Evolutionary conservation across 2,797 vertebrate genomes (phyloP), one percentile per base, ranked within the genome.

Genomic region (Botia kubotai): DNA sequence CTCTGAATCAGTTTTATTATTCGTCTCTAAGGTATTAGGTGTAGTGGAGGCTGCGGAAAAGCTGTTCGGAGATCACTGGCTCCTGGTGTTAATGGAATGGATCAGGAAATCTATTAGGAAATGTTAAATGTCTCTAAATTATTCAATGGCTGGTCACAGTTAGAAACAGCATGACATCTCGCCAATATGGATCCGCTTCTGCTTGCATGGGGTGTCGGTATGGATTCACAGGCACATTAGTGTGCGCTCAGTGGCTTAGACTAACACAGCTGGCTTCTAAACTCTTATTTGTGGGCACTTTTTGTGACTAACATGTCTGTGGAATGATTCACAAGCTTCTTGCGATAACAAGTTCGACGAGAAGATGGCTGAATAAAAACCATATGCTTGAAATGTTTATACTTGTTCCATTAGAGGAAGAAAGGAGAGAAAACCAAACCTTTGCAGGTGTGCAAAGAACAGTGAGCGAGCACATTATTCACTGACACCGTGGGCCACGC

Each of bases 71-170:
- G 77, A 57, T 62, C 39, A 36, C n/a, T 12, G 43, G 57, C 57
- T 70, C 43, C 43, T 4, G 1, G 13, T 50, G 17, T 26, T 2
- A 8, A 23, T 71, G 46, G 26, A 70, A 78, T 21, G 33, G 67
- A 63, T 68, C 50, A 67, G 75, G 63, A 10, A 39, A 68, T 63
- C 55, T 52, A 71, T 79, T 72, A 62, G 67, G n/a, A 71, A 79
- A 58, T 43, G 16, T 71, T 71, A 71, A 79, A 71, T 72, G 67
- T 36, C 57, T 52, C 43, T 55, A 23, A 52, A 63, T 71, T 63
- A 79, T 72, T 70, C 67, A 62, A 52, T 79, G 67, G 55, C 11
- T 60, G 67, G 36, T 62, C 77, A 62, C 67, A 79, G 67, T 71
- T 70, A 71, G 76, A 79, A 19, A 36, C 77, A 79, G 67, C 67